A percentile compares a stretch with the other conserved stretches of the same genome.
These are phyloP conservation scores for Enteromius thamalakanensis DNA, from an alignment of 2,797 vertebrate genomes.

Conservation along the genomic window DNA sequence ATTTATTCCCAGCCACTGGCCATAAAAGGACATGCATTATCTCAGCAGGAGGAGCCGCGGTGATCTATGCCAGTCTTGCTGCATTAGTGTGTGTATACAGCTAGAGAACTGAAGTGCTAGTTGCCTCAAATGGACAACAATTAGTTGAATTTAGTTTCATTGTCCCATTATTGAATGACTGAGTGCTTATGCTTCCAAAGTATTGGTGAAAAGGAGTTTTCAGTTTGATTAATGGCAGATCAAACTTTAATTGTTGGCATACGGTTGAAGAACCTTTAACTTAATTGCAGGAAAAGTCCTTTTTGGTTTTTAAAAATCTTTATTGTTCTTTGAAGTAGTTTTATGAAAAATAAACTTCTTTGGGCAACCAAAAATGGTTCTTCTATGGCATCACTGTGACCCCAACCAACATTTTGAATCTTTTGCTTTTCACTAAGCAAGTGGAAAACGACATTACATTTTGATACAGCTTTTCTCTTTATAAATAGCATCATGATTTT, in stretches of 20 bases:
- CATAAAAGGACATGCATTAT: conserved; percentile 93
- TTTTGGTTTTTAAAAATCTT: neutral
- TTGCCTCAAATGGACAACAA: conserved; percentile 1
- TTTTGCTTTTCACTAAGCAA: neutral
- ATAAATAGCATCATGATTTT: neutral
- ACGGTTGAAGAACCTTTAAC: neutral
- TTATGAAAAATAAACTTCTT: neutral
- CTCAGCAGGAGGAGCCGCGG: conserved; percentile 68
- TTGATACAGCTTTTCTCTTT: neutral
- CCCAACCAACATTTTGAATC: no score
- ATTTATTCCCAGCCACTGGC: conserved; percentile 81
- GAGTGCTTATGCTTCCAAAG: neutral
- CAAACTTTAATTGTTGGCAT: neutral
- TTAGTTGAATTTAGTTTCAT: neutral
- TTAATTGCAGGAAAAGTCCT: neutral
- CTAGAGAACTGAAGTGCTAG: neutral
- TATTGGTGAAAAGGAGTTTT: neutral
- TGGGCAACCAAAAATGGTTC: neutral
- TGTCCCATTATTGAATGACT: neutral
- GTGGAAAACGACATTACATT: neutral
- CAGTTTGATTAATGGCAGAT: neutral
- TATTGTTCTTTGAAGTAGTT: neutral
- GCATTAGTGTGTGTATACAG: conserved; percentile 13
- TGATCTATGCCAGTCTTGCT: conserved; percentile 32
- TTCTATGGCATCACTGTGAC: neutral